These are phyloP conservation scores for Hippasteria phrygiana DNA, from an alignment of 53 echinoderm and acorn worm species.

Conservation along the genomic window DNA sequence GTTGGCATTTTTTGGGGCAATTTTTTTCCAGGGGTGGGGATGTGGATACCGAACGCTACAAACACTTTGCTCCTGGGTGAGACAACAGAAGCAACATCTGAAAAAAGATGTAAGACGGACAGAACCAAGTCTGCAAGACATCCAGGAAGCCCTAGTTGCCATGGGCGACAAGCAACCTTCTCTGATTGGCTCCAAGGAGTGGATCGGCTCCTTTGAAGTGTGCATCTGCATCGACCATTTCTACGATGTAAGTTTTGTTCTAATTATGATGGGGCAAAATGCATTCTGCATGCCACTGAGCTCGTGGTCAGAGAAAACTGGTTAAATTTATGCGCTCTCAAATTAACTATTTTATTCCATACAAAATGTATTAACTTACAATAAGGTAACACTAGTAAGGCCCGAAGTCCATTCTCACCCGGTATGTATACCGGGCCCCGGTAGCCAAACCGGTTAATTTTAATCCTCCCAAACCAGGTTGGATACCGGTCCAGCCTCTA, in stretches of 20 bases:
- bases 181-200: conserved; percentile 76
- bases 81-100: conserved; percentile 5
- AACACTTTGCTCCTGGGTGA: conserved; percentile 74
- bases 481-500: too few species aligned
- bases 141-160: conserved; percentile 69
- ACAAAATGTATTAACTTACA: too few species aligned
- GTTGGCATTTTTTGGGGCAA: not conserved
- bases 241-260: conserved; percentile 68
- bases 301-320: too few species aligned
- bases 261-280: too few species aligned
- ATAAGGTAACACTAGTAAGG: too few species aligned
- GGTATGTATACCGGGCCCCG: too few species aligned
- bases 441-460: too few species aligned
- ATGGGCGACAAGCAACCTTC: conserved; percentile 73
- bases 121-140: conserved; percentile 64
- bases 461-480: too few species aligned
- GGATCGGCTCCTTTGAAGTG: conserved; percentile 80
- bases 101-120: not conserved
- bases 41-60: conserved; percentile 83
- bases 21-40: conserved; percentile 71
- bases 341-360: too few species aligned
- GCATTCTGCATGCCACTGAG: too few species aligned
- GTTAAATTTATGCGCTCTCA: too few species aligned
- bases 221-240: conserved; percentile 75
- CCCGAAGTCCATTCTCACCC: too few species aligned